Evolutionary conservation across 2,797 vertebrate species (phyloP).

Genomic region (Stomatorhinus walkeri): DNA sequence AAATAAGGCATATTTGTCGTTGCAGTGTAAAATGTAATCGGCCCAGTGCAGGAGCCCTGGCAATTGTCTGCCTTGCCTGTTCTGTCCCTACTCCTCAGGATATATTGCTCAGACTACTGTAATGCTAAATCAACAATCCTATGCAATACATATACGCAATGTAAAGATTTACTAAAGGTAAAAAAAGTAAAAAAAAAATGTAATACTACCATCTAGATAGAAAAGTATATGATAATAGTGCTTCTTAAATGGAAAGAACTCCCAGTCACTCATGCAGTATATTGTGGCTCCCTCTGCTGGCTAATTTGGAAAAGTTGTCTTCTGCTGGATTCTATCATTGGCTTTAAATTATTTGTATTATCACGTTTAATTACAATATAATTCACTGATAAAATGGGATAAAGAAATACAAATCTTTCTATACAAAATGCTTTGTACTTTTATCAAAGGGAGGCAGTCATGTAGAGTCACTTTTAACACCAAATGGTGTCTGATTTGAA

Average conservation of each 20-base stretch:
- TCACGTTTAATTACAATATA: not conserved
- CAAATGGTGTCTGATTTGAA: not conserved
- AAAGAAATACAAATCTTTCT: not conserved
- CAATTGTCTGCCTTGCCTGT: not conserved
- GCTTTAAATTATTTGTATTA: not conserved
- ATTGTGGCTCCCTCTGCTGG: conserved; percentile 6
- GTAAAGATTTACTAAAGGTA: not conserved
- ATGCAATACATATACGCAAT: not conserved
- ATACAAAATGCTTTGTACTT: not conserved
- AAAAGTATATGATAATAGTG: not conserved
- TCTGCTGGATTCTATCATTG: not conserved
- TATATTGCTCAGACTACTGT: not conserved
- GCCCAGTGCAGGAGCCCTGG: not conserved
- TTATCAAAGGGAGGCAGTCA: not conserved
- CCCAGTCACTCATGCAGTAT: not conserved
- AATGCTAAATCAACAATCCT: not conserved
- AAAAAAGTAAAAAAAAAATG: not conserved
- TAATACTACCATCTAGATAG: not conserved
- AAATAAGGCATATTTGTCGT: not conserved
- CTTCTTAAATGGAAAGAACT: not conserved
- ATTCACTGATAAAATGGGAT: not conserved
- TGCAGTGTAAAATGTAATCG: not conserved
- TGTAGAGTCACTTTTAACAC: not conserved
- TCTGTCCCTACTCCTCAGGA: not conserved
- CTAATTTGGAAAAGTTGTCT: not conserved